A percentile compares a stretch with the other conserved stretches of the same genome.
phyloP scores from a whole-genome alignment of 92 coral and sea anemone species.

The Palythoa heliodiscus region DNA sequence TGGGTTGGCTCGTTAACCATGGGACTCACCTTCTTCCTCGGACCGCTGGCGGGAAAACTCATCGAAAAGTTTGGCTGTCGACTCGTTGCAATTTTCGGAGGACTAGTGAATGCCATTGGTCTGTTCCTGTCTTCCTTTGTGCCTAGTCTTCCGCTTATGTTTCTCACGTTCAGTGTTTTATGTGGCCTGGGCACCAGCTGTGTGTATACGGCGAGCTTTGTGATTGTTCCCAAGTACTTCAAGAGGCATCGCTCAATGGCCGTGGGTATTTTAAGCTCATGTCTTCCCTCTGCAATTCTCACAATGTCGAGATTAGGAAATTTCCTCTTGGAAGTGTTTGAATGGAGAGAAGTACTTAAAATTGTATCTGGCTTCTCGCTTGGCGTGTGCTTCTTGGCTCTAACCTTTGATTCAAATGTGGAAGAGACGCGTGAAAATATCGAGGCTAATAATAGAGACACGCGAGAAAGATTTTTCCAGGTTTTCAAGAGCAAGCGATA shows the following conservation, averaged over 20 bases:
- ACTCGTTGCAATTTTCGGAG: conserved; percentile 55
- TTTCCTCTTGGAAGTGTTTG: conserved; percentile 46
- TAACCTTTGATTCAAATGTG: conserved; percentile 33
- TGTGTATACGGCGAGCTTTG: conserved; percentile 47
- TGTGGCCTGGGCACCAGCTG: conserved; percentile 53
- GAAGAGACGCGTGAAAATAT: background rate
- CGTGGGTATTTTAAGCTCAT: conserved; percentile 50
- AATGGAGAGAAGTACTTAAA: conserved; percentile 50
- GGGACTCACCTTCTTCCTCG: too few species aligned
- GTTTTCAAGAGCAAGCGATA: conserved; percentile 40
- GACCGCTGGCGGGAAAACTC: too few species aligned
- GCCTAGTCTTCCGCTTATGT: conserved; percentile 53
- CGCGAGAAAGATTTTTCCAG: background rate
- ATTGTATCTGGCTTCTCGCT: conserved; percentile 14
- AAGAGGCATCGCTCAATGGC: conserved; percentile 58
- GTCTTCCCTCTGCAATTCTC: conserved; percentile 57
- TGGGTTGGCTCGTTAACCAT: too few species aligned
- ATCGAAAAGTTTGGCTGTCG: conserved; percentile 59
- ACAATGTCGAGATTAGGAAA: conserved; percentile 44
- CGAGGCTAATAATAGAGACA: background rate
- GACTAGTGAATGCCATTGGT: conserved; percentile 49
- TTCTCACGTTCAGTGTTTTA: conserved; percentile 58
- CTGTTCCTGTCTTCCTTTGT: conserved; percentile 57
- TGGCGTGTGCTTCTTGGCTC: background rate
- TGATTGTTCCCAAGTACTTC: conserved; percentile 58